Percentiles rank a stretch among this genome's conserved stretches.
These are phyloP conservation scores for Thalassaphorura encarpata DNA, from an alignment of 1,140 invertebrate species.

Conservation along the genomic window DNA sequence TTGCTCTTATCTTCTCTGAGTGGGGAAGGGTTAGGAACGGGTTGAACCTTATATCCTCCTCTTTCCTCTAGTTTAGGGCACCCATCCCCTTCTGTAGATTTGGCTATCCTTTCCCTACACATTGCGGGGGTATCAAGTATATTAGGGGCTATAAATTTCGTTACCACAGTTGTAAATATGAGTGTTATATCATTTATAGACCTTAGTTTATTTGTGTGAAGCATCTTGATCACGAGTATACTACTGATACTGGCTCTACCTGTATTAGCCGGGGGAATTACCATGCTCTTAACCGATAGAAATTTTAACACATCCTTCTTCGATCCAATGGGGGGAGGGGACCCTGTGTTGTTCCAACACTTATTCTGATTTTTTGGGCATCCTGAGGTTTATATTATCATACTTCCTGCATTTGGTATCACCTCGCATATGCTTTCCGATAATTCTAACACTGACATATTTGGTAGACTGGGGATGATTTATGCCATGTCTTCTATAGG, in stretches of 20 bases:
- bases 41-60: conserved; percentile 58
- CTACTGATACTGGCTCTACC: conserved; percentile 54
- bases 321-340: conserved; percentile 41
- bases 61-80: conserved; percentile 48
- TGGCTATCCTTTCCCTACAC: conserved; percentile 56
- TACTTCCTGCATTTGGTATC: conserved; percentile 44
- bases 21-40: conserved; percentile 49
- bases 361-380: conserved; percentile 53
- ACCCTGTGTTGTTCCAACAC: conserved; percentile 46
- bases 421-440: conserved; percentile 36
- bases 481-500: conserved; percentile 40
- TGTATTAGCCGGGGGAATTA: conserved; percentile 60
- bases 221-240: conserved; percentile 55
- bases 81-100: conserved; percentile 50
- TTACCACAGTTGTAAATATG: conserved; percentile 41
- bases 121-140: conserved; percentile 55
- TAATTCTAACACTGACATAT: conserved; percentile 36
- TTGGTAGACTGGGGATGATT: conserved; percentile 37
- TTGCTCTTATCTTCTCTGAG: conserved; percentile 47
- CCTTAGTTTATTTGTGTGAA: conserved; percentile 47
- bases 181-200: conserved; percentile 35
- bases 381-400: conserved; percentile 57
- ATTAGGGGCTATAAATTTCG: conserved; percentile 55
- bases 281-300: conserved; percentile 51
- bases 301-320: conserved; percentile 46